A percentile compares a stretch with the other conserved stretches of the same genome.
These are phyloP conservation scores for Oxystoma pomonae DNA, from an alignment of 2,888 invertebrate genomes.

Conservation along the genomic window DNA sequence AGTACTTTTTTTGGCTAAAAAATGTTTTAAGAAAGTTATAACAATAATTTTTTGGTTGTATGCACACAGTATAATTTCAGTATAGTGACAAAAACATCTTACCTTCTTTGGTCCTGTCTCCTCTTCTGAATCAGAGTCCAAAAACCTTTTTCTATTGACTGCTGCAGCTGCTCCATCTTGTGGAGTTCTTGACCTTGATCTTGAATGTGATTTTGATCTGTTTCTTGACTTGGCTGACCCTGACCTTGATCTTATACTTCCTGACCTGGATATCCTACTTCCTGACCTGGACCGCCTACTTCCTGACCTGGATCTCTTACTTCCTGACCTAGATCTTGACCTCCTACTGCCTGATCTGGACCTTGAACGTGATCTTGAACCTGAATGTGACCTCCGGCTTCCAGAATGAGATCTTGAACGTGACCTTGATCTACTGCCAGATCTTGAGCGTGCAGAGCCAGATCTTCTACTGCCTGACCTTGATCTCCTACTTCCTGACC, in stretches of 20 bases:
- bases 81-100: not conserved
- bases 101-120: slow-evolving; percentile 6
- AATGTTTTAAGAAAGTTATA: slow-evolving; percentile 14
- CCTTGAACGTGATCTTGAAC: slow-evolving; percentile 23
- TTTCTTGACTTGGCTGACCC: slow-evolving; percentile 30
- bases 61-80: not conserved
- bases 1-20: slow-evolving; percentile 40
- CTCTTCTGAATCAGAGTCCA: slow-evolving; percentile 59
- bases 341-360: slow-evolving; percentile 40
- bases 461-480: slow-evolving; percentile 28
- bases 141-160: slow-evolving; percentile 38
- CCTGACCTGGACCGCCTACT: slow-evolving; percentile 35
- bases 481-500: slow-evolving; percentile 29
- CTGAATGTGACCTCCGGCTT: slow-evolving; percentile 35
- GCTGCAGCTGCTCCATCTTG: slow-evolving; percentile 21
- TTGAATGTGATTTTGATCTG: slow-evolving; percentile 25
- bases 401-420: slow-evolving; percentile 36
- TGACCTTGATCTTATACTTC: slow-evolving; percentile 18
- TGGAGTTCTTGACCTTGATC: slow-evolving; percentile 27
- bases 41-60: not conserved
- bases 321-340: slow-evolving; percentile 27
- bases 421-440: slow-evolving; percentile 31
- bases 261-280: slow-evolving; percentile 28
- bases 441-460: slow-evolving; percentile 19
- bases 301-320: slow-evolving; percentile 26